Conservation (phyloP, 2,113 vertebrate species). For the Lamprotornis superbus region DNA sequence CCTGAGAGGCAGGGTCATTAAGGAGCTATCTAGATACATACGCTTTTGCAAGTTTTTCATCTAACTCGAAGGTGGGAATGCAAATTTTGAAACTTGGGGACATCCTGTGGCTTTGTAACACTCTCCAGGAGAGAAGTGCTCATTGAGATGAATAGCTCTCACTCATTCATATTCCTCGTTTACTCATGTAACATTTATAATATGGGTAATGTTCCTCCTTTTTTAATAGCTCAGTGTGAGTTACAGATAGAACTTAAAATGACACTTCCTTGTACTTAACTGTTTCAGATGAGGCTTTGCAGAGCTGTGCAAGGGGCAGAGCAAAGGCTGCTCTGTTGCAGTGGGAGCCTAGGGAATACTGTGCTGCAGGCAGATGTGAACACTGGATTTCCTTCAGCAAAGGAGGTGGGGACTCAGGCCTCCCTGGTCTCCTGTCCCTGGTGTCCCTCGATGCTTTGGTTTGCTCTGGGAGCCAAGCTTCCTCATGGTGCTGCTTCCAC, state of each 20-base stretch:
- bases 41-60: constrained; percentile 49
- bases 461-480: neutral
- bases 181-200: constrained; percentile 43
- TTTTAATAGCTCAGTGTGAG: neutral
- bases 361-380: neutral
- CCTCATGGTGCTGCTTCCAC: neutral
- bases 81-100: constrained; percentile 45
- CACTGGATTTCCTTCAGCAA: neutral
- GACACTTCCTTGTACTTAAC: neutral
- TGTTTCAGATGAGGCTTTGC: neutral
- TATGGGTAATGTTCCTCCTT: constrained; percentile 8
- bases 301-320: neutral
- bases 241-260: neutral
- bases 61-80: constrained; percentile 44
- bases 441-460: neutral
- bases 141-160: constrained; percentile 40
- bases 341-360: neutral
- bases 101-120: constrained; percentile 24
- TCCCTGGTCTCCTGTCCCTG: neutral
- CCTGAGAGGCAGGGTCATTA: constrained; percentile 31
- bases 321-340: neutral
- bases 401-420: neutral
- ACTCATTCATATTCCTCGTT: constrained; percentile 40
- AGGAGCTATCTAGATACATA: constrained; percentile 34
- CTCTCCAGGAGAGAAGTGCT: constrained; percentile 9